phyloP scores from a whole-genome alignment of 1,140 invertebrate genomes.

The Plutomurus gul region DNA sequence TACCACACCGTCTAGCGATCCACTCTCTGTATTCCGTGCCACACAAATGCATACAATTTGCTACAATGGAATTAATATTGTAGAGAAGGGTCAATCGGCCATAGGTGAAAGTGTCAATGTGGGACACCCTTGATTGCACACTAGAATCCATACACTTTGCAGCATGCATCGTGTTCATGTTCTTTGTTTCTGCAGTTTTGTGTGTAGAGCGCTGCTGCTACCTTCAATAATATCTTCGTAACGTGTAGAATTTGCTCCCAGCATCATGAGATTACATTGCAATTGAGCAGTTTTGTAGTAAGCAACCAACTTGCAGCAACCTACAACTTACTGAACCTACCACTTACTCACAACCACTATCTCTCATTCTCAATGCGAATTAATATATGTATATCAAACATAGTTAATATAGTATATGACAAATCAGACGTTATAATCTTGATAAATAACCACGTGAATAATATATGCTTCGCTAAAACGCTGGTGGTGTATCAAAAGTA shows the following conservation, averaged over 20 bases:
- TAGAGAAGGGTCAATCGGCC: slow-evolving; percentile 45
- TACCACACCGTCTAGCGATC: too few relatives aligned
- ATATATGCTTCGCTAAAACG: too few relatives aligned
- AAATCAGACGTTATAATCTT: not conserved
- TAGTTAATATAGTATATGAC: not conserved
- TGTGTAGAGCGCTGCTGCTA: too few relatives aligned
- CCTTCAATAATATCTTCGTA: not conserved
- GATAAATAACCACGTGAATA: not conserved
- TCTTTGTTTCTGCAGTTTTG: not conserved
- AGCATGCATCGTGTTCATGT: too few relatives aligned
- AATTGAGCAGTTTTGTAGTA: not conserved
- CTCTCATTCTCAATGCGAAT: too few relatives aligned
- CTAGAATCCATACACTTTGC: too few relatives aligned
- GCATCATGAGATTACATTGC: slow-evolving; percentile 3
- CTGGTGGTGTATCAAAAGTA: too few relatives aligned
- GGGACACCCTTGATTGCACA: slow-evolving; percentile 49
- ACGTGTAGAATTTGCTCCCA: not conserved
- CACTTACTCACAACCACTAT: too few relatives aligned
- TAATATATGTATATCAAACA: too few relatives aligned
- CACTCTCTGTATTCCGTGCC: too few relatives aligned
- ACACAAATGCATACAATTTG: not conserved
- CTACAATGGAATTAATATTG: not conserved
- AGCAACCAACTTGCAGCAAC: slow-evolving; percentile 9
- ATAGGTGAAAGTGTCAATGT: slow-evolving; percentile 52
- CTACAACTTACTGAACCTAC: slow-evolving; percentile 9